Conservation (phyloP, 2,113 vertebrate species). For the Pteruthius melanotis region DNA sequence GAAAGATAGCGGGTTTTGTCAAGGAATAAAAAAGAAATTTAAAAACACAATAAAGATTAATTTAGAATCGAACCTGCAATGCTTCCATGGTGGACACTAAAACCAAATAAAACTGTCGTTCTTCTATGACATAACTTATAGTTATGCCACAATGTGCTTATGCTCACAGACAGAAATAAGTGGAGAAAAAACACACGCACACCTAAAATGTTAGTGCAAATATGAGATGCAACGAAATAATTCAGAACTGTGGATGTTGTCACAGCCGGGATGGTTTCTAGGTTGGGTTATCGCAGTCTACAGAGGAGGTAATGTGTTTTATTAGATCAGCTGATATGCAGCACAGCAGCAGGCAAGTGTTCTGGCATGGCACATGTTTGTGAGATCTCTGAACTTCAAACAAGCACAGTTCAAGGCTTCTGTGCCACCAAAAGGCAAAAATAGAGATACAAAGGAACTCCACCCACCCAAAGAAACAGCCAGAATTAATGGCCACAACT, state of each 20-base stretch:
- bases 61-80: conserved; percentile 20
- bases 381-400: background rate
- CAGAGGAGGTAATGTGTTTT: background rate
- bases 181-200: background rate
- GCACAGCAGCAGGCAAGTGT: background rate
- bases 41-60: conserved; percentile 55
- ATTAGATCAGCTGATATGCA: background rate
- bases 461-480: conserved; percentile 5
- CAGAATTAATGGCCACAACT: conserved; percentile 8
- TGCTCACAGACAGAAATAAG: background rate
- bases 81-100: conserved; percentile 31
- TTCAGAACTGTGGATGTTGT: background rate
- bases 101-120: conserved; percentile 51
- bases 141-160: background rate
- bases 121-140: conserved; percentile 19
- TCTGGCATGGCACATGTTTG: background rate
- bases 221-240: background rate
- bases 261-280: background rate
- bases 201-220: background rate
- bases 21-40: conserved; percentile 45
- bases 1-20: conserved; percentile 42
- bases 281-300: background rate
- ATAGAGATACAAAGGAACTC: background rate
- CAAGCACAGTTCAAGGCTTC: background rate
- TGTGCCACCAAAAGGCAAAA: background rate